A percentile compares a stretch with the other conserved stretches of the same genome.
These are phyloP conservation scores for Ophion ventricosus DNA, from an alignment of 2,888 invertebrate genomes.

Conservation along the genomic window DNA sequence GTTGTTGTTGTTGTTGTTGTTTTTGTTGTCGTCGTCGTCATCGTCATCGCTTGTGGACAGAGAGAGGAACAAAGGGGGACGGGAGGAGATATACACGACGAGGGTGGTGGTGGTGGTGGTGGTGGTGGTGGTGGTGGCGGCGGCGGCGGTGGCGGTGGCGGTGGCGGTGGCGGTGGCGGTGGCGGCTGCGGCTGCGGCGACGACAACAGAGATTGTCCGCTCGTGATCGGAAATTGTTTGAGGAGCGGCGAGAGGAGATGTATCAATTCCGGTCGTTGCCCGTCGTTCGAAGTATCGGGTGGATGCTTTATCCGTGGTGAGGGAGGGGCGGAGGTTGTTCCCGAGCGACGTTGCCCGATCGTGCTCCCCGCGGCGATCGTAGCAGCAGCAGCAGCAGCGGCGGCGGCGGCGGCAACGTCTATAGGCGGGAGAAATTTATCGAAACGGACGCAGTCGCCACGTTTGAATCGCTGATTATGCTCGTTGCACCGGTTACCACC, in stretches of 20 bases:
- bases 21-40: not conserved
- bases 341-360: constrained; percentile 84
- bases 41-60: not conserved
- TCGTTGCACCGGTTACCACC: constrained; percentile 5
- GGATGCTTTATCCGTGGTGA: constrained; percentile 90
- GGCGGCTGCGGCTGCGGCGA: constrained; percentile 78
- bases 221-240: constrained; percentile 86
- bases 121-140: constrained; percentile 63
- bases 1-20: not conserved
- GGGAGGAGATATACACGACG: too few species aligned
- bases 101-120: too few species aligned
- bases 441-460: too few species aligned
- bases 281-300: constrained; percentile 85
- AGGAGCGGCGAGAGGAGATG: constrained; percentile 83
- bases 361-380: constrained; percentile 74
- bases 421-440: constrained; percentile 54
- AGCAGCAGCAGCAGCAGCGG: not conserved
- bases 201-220: constrained; percentile 84
- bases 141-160: constrained; percentile 74
- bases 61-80: constrained; percentile 10
- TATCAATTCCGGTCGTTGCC: not conserved
- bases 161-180: constrained; percentile 73
- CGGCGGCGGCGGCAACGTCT: constrained; percentile 85
- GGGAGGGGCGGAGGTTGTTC: constrained; percentile 90
- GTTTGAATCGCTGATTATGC: not conserved